A percentile compares a stretch with the other conserved stretches of the same genome.
Conservation (phyloP, 1,140 invertebrate species). For the Drosophila bocki region DNA sequence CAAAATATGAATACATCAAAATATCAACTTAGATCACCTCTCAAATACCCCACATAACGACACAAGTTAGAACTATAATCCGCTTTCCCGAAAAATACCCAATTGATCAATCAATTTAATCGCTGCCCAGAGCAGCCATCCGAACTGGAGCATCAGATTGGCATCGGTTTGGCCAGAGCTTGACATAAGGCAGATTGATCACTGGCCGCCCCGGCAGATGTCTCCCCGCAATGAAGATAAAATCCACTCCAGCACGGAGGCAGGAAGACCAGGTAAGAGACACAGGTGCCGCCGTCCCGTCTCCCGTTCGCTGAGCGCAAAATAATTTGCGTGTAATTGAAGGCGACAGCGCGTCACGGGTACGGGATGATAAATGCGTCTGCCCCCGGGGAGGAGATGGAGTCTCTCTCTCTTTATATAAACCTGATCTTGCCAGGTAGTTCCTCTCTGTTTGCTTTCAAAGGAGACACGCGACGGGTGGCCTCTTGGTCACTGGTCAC, state of each 20-base stretch:
- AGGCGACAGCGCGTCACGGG: slow-evolving; percentile 69
- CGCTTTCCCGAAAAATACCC: not conserved
- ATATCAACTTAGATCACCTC: not conserved
- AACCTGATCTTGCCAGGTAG: slow-evolving; percentile 35
- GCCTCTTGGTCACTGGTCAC: slow-evolving; percentile 20
- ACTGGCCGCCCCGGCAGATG: slow-evolving; percentile 46
- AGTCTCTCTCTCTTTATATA: not conserved
- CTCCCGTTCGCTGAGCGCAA: slow-evolving; percentile 54
- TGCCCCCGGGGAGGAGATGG: slow-evolving; percentile 16
- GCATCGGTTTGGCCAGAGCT: slow-evolving; percentile 23
- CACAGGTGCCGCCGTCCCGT: slow-evolving; percentile 55
- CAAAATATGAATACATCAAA: not conserved
- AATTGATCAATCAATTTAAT: slow-evolving; percentile 45
- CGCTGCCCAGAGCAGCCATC: slow-evolving; percentile 28
- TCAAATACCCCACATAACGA: not conserved
- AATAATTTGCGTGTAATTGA: slow-evolving; percentile 79
- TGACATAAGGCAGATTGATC: slow-evolving; percentile 81
- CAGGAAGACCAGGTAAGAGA: slow-evolving; percentile 14
- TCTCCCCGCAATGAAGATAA: slow-evolving; percentile 16
- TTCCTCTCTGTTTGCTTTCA: not conserved
- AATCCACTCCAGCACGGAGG: slow-evolving; percentile 11
- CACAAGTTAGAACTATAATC: slow-evolving; percentile 7
- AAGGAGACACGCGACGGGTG: slow-evolving; percentile 25
- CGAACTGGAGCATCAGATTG: slow-evolving; percentile 59
- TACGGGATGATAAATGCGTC: slow-evolving; percentile 71